Base-by-base conservation (phyloP, 1,140 invertebrate species). In the Drosophila tani region DNA sequence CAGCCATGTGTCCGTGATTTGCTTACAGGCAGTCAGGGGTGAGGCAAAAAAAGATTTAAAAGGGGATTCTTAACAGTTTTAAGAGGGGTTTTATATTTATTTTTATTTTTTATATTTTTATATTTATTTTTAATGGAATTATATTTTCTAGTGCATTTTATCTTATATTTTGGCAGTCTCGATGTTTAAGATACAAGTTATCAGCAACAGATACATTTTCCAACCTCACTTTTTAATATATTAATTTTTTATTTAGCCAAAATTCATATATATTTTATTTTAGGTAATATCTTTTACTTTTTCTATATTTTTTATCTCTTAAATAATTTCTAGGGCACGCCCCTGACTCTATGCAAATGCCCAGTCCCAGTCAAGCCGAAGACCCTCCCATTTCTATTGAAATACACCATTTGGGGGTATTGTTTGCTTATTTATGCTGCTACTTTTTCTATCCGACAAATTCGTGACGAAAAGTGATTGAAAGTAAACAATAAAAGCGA, bases 401-500 rank as follows among this genome's bases (percentile, higher is more conserved):
- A 56, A 24, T 35, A 24, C 60, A 15, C 53, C 40, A 35, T 19
- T 56, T 40, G 5, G 21, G 45, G 40, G n/a, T 71, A 63, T 82
- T 69, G 77, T 81, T 75, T 73, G 74, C 78, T 75, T 79, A 80
- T 87, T 76, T 82, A 74, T 84, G 73, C 19, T 47, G 50, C 58
- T 80, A 63, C 59, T 80, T 58, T 65, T 77, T 59, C 58, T 50
- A 59, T 65, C 56, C 50, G 43, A 82, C 59, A 79, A 79, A 83
- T 92, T 92, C 91, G 91, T 92, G 91, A 92, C 91, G 87, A 92
- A 92, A 92, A 86, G 91, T 92, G 91, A 92, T 92, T 92, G 88
- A 92, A 92, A 87, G 82, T 91, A 92, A 92, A 92, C 88, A 92
- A 92, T 90, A 85, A 90, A 90, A 90, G 86, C 85, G 79, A 90